Evolutionary conservation across 2,797 vertebrate species (phyloP).

Genomic region (Pogonophryne albipinna): DNA sequence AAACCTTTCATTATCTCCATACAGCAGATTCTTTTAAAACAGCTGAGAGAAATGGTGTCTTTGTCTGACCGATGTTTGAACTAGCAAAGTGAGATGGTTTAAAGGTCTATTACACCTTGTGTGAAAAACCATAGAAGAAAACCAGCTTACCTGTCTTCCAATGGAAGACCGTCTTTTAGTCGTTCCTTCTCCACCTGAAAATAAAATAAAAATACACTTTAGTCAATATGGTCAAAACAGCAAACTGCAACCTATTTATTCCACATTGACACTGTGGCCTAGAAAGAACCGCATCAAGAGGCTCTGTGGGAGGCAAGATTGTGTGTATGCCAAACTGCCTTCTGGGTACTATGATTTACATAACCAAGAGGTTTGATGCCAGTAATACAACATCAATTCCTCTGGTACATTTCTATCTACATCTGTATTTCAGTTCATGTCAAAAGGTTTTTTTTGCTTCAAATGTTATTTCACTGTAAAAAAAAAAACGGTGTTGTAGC

Average conservation of each 20-base stretch:
- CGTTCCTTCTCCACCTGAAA: constrained; percentile 91
- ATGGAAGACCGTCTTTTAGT: constrained; percentile 88
- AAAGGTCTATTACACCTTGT: neutral
- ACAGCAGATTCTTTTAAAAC: neutral
- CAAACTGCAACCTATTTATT: neutral
- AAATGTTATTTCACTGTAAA: constrained; percentile 36
- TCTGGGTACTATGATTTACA: constrained; percentile 13
- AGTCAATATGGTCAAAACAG: constrained; percentile 2
- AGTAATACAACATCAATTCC: neutral
- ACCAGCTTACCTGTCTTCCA: constrained; percentile 90
- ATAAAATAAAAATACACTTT: neutral
- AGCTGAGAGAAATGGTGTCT: constrained; percentile 7
- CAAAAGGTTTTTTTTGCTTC: constrained; percentile 21
- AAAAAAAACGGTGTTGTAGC: constrained; percentile 30
- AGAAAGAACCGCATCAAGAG: constrained; percentile 8
- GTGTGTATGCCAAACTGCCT: constrained; percentile 12
- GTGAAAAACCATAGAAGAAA: constrained; percentile 1
- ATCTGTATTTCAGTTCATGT: constrained; percentile 2
- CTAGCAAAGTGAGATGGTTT: neutral
- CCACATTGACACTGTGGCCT: constrained; percentile 3
- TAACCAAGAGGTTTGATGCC: neutral
- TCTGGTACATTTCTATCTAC: neutral
- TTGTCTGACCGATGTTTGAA: constrained; percentile 21
- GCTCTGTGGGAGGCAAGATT: neutral
- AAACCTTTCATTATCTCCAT: constrained; percentile 37